These are phyloP conservation scores for Eurystomus glaucurus DNA, from an alignment of 2,797 vertebrate species.

Conservation along the genomic window DNA sequence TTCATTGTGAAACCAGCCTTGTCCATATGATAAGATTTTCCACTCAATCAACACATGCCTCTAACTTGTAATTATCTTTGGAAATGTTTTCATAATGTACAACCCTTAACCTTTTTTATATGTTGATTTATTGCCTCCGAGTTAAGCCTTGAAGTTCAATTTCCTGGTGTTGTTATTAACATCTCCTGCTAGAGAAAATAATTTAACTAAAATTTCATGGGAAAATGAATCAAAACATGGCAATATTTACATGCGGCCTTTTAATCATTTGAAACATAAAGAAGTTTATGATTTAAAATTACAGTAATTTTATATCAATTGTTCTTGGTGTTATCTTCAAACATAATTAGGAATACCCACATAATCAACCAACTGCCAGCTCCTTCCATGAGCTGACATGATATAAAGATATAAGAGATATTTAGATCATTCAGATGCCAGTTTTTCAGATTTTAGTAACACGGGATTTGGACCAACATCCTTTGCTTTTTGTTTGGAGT, in stretches of 20 bases:
- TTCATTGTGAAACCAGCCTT: not conserved
- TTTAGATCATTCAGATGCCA: not conserved
- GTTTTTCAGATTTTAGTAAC: accelerated
- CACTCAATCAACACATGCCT: conserved; percentile 57
- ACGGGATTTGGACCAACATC: accelerated
- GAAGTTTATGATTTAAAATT: conserved; percentile 52
- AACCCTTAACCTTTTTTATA: conserved; percentile 53
- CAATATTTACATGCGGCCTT: not conserved
- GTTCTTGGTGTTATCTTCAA: conserved; percentile 45
- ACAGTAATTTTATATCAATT: conserved; percentile 51
- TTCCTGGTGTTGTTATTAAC: conserved; percentile 40
- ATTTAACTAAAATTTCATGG: conserved; percentile 22
- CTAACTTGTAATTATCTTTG: conserved; percentile 60
- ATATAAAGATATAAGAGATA: not conserved
- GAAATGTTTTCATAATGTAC: conserved; percentile 34
- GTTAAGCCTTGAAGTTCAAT: conserved; percentile 56
- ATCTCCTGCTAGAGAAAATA: conserved; percentile 19
- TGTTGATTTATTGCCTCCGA: conserved; percentile 59
- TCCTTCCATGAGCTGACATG: not conserved
- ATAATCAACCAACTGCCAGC: not conserved
- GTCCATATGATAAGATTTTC: not conserved
- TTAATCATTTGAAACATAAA: conserved; percentile 4
- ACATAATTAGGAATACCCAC: conserved; percentile 34
- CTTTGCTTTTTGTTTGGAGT: not conserved
- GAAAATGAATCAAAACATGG: conserved; percentile 35